Evolutionary conservation across 2,888 invertebrate genomes (phyloP).

Genomic region (Melieria omissa): DNA sequence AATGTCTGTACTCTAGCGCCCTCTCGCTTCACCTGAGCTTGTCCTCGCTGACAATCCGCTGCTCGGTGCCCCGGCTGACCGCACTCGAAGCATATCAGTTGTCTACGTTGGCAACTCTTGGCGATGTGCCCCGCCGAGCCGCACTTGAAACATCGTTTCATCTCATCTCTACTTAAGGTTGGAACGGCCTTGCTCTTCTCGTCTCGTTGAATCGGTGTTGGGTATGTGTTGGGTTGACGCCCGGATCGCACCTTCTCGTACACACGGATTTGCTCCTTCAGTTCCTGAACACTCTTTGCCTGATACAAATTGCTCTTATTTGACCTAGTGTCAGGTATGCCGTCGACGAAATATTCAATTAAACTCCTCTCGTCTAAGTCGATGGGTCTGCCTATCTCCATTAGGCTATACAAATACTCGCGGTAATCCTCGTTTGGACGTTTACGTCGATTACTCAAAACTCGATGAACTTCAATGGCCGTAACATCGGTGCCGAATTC

Average conservation of each 20-base stretch:
- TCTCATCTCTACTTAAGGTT: neutral
- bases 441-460: constrained; percentile 21
- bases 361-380: constrained; percentile 22
- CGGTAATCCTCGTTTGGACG: constrained; percentile 9
- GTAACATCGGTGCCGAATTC: constrained; percentile 10
- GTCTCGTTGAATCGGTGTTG: no score
- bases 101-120: neutral
- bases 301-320: constrained; percentile 22
- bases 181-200: no score
- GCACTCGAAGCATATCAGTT: constrained; percentile 6
- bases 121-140: neutral
- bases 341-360: constrained; percentile 26
- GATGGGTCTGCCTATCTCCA: constrained; percentile 23
- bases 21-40: neutral
- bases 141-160: constrained; percentile 6
- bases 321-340: constrained; percentile 14
- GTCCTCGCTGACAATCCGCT: neutral
- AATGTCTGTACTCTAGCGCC: neutral
- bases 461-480: constrained; percentile 22
- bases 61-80: constrained; percentile 2
- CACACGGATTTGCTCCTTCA: constrained; percentile 22
- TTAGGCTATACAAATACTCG: constrained; percentile 33
- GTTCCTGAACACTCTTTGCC: constrained; percentile 17
- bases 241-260: constrained; percentile 30
- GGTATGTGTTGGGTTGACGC: neutral